A percentile compares a stretch with the other conserved stretches of the same genome.
These are phyloP conservation scores for Microcebus jonahi DNA, from an alignment of 2,113 vertebrate species.

Conservation along the genomic window DNA sequence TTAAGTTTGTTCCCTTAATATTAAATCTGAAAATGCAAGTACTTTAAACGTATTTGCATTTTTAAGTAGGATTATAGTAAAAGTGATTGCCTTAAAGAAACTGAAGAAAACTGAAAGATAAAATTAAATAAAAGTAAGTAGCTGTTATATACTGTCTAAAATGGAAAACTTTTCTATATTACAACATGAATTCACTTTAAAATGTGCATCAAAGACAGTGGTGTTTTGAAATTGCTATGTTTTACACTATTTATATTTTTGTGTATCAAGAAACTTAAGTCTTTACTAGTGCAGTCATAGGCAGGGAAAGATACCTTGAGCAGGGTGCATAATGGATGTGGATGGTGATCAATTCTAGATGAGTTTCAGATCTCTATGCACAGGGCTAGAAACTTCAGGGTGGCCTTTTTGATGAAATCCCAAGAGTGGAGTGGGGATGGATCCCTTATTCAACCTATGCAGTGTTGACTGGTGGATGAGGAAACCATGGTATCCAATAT, in stretches of 20 bases:
- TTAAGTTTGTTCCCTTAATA: background rate
- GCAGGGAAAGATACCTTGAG: background rate
- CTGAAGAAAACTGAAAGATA: background rate
- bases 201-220: background rate
- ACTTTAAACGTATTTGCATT: background rate
- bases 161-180: background rate
- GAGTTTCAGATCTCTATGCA: conserved; percentile 65
- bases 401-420: conserved; percentile 83
- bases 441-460: conserved; percentile 50
- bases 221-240: background rate
- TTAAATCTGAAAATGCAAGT: background rate
- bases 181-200: background rate
- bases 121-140: background rate
- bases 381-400: conserved; percentile 71
- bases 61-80: background rate
- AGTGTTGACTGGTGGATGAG: conserved; percentile 76
- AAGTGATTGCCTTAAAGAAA: background rate
- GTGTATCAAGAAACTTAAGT: background rate
- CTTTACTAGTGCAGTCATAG: fast-evolving
- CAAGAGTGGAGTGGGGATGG: conserved; percentile 52
- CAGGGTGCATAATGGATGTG: background rate
- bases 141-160: background rate
- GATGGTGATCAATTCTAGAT: conserved; percentile 72
- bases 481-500: conserved; percentile 78
- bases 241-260: background rate